Evolutionary conservation across 1,140 invertebrate species (phyloP), one percentile per base, ranked within the genome.

Genomic region (Nephotettix cincticeps): DNA sequence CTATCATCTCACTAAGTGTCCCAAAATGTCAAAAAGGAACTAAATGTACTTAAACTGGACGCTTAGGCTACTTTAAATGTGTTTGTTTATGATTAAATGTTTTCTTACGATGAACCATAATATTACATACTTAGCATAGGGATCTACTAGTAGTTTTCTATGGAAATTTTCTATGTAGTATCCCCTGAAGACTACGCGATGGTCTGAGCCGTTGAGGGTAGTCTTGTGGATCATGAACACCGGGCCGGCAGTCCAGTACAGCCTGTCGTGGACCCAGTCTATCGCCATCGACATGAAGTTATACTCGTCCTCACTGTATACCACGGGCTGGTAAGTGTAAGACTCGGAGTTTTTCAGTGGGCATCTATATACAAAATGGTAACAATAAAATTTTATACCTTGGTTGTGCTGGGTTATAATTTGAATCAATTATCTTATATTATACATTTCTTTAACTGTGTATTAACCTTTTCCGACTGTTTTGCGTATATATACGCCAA

Each of bases 261-360:
- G 47, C 19, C 14, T 51, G 47, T 51, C 47, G 47, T 51, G 4
- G 6, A 51, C 47, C 47, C 47, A 51, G n/a, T 51, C 47, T 21
- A 51, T 21, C 6, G 47, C 47, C 47, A 51, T 51, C 4, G 47
- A 51, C 47, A 51, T 51, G n/a, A 51, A 51, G 21, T 21, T 51
- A n/a, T 51, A 51, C 47, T 51, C 47, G 47, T 51, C 47, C n/a
- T 51, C 47, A n/a, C 47, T 51, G 47, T 51, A 51, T n/a, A 51
- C 47, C 47, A 51, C 47, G 3, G 47, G 47, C n/a, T 21, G 4
- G 47, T 51, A 51, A 3, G 14, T 21, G 47, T 51, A 51, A n/a
- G 4, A 9, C 4, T 17, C 3, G 4, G 47, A 3, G 14, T 19
- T 51, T 19, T 6, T 9, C 47, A 51, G n/a, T 19, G 47, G 47